Evolutionary conservation across 1,140 invertebrate species (phyloP).

Genomic region (Parasteatoda tepidariorum): DNA sequence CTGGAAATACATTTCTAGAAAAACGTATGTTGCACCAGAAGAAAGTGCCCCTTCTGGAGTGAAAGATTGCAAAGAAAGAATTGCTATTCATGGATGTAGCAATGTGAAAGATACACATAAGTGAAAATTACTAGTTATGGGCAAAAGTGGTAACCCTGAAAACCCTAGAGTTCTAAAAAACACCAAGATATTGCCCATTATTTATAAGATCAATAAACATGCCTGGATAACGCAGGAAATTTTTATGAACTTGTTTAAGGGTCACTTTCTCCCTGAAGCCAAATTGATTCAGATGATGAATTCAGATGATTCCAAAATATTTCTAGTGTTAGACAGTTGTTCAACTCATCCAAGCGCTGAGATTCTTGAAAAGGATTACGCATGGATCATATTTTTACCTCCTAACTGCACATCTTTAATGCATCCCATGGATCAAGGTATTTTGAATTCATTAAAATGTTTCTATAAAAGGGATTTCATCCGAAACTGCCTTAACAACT

Average conservation of each 20-base stretch:
- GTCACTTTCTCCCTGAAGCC: slow-evolving; percentile 28
- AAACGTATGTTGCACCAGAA: not conserved
- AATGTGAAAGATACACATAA: slow-evolving; percentile 34
- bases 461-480: not conserved
- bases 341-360: no score
- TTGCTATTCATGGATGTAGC: not conserved
- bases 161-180: not conserved
- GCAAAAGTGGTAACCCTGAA: not conserved
- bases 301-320: slow-evolving; percentile 10
- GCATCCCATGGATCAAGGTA: not conserved
- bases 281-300: not conserved
- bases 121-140: slow-evolving; percentile 31
- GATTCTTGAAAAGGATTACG: not conserved
- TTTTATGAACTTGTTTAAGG: slow-evolving; percentile 14
- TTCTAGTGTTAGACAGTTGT: slow-evolving; percentile 33
- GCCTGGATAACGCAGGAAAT: not conserved
- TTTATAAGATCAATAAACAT: no score
- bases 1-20: not conserved
- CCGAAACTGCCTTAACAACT: no score
- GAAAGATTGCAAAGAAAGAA: no score
- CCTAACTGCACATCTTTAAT: no score
- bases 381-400: not conserved
- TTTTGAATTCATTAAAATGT: not conserved
- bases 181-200: no score
- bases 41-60: not conserved